Evolutionary conservation across 2,797 vertebrate species (phyloP).

Genomic region (Parauchenoglanis ngamensis): DNA sequence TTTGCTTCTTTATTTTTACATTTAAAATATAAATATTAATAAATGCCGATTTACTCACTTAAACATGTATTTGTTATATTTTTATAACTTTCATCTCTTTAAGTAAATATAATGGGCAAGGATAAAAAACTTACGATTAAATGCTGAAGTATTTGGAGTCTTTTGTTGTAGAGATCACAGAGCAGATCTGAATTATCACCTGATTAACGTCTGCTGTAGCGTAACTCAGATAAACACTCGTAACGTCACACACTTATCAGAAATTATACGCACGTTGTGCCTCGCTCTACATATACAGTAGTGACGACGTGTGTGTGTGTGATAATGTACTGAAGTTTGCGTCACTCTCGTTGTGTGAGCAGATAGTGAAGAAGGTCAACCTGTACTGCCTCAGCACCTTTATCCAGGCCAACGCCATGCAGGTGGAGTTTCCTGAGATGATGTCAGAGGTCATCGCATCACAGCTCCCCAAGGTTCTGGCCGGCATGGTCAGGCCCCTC

Average conservation of each 20-base stretch:
- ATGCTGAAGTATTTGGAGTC: accelerated
- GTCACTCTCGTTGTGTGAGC: conserved; percentile 55
- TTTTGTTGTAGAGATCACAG: background rate
- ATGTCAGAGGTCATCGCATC: conserved; percentile 98
- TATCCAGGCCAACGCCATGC: conserved; percentile 93
- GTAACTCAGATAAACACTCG: background rate
- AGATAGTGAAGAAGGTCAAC: conserved; percentile 98
- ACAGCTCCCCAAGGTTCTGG: conserved; percentile 95
- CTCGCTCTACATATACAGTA: background rate
- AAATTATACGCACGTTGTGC: too few relatives aligned
- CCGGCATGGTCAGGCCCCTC: conserved; percentile 97
- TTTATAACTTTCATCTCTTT: background rate
- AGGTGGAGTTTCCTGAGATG: conserved; percentile 98
- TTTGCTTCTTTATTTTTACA: background rate
- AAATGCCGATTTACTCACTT: background rate
- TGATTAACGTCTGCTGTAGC: background rate
- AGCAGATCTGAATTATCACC: background rate
- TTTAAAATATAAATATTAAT: background rate
- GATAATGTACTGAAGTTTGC: conserved; percentile 32
- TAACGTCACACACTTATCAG: background rate
- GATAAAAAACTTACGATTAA: background rate
- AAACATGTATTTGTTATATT: too few relatives aligned
- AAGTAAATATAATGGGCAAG: background rate
- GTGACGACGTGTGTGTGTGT: background rate
- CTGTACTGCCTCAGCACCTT: conserved; percentile 96